phyloP scores from a whole-genome alignment of 1,140 invertebrate species.

The Solen grandis region DNA sequence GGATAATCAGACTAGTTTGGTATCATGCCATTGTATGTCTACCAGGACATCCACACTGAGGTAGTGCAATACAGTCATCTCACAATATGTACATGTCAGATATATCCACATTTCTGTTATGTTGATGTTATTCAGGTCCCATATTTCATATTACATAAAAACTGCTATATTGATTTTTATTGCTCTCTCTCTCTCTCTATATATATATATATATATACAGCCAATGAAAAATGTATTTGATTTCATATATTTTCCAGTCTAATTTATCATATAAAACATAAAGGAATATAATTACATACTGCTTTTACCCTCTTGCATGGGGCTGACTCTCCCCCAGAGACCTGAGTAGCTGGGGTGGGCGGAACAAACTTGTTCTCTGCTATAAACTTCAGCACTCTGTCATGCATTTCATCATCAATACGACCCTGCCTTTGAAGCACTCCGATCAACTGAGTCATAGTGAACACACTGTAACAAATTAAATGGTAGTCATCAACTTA shows the following conservation, averaged over 20 bases:
- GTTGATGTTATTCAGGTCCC: too few species aligned
- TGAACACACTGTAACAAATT: constrained; percentile 73
- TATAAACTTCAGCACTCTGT: constrained; percentile 69
- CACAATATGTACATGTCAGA: too few species aligned
- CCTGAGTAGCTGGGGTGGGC: neutral
- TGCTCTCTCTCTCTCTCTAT: too few species aligned
- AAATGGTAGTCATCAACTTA: neutral
- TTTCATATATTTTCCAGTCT: neutral
- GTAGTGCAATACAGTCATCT: too few species aligned
- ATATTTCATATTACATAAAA: too few species aligned
- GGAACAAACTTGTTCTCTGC: constrained; percentile 66
- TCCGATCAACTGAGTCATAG: constrained; percentile 75
- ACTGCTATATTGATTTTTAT: too few species aligned
- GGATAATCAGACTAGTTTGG: too few species aligned
- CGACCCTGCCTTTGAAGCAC: constrained; percentile 70
- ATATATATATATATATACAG: too few species aligned
- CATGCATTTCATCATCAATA: constrained; percentile 66
- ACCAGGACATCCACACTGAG: too few species aligned
- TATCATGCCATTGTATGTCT: too few species aligned
- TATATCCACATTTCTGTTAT: too few species aligned
- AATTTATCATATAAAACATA: neutral
- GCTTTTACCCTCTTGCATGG: constrained; percentile 32
- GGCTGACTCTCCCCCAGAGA: constrained; percentile 1
- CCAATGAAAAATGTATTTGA: too few species aligned
- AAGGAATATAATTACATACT: neutral